Evolutionary conservation across 2,888 invertebrate genomes (phyloP), one percentile per base, ranked within the genome.

Genomic region (Eretmocerus hayati): DNA sequence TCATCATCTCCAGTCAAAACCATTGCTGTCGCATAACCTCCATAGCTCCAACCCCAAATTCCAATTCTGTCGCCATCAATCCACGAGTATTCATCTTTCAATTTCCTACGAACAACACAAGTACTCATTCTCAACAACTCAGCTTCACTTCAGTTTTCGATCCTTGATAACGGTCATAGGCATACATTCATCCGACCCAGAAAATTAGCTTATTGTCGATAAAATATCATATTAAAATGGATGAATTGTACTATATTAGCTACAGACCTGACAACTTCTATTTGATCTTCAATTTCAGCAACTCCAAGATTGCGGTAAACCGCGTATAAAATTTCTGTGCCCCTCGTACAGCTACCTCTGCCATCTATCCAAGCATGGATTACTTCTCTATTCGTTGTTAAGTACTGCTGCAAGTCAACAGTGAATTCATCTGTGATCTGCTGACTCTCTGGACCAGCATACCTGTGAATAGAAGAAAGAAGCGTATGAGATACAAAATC

Each of bases 31-130:
- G 86, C 80, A 66, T 83, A 95, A 0, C 94, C 94, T 5, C 95
- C 95, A 66, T 93, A 95, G 59, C 92, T 92, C 93, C 92, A 93
- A 31, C 91, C 91, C 87, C 89, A 90, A 43, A 90, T 85, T 0
- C 84, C 87, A 2, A 84, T 80, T 16, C 80, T 79, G 2, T 75
- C 72, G 0, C 76, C 71, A 64, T 90, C 87, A 45, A 90, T 84
- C 70, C 80, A 88, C 0, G 75, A 57, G 56, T 77, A 78, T 9
- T 62, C 66, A 20, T 72, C 64, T 39, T 75, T 69, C 39, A 84
- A 65, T 49, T 66, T 70, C 62, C 83, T 83, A 62, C 6, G 63
- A 69, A n/a, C n/a, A n/a, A n/a, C n/a, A n/a, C n/a, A n/a, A n/a
- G n/a, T n/a, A n/a, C n/a, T n/a, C n/a, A n/a, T n/a, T n/a, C n/a